Base-by-base conservation (phyloP, 2,888 invertebrate species). In the Venustoraphidia nigricollis region DNA sequence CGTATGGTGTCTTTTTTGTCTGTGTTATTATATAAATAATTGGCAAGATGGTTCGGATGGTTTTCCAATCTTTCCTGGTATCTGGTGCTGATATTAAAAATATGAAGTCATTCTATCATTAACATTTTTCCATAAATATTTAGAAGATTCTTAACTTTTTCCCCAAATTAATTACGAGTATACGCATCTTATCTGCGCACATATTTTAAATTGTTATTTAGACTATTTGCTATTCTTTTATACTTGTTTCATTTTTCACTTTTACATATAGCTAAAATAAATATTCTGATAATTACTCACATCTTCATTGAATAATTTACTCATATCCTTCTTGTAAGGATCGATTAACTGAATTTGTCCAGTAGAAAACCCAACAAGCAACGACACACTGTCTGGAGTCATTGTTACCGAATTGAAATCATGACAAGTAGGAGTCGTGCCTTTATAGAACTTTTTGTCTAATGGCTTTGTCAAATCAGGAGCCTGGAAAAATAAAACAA, bases 281-380 rank as follows among this genome's bases (percentile, higher is more conserved):
- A 46, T 13, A 36, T 44, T 44, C 37, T 27, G 27, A 6, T 27
- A 35, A 37, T 10, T 36, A 69, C 75, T 69, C 63, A 91, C 91
- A 78, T 98, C 97, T 77, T 97, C 96, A 77, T 98, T 97, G 69
- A 88, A 97, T 56, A 96, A 76, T 77, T 93, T 93, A 70, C 89
- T 91, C 60, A 90, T 75, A 73, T 97, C 96, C 66, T 96, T 94
- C 62, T 90, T 91, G 61, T 95, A 86, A 50, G 95, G 95, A 70
- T 98, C 95, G 64, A 97, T 91, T 56, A 97, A 75, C 69, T 97
- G 96, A 63, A 97, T 90, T 72, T 97, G 96, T 53, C 98, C 98
- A 34, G 94, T 95, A 59, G 94, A 93, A 72, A 98, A 97, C 50
- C 98, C 98, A 61, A 98, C 92, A 58, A 97, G 75, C 55, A 98